These are phyloP conservation scores for Dione juno DNA, from an alignment of 2,888 invertebrate genomes.

Conservation along the genomic window DNA sequence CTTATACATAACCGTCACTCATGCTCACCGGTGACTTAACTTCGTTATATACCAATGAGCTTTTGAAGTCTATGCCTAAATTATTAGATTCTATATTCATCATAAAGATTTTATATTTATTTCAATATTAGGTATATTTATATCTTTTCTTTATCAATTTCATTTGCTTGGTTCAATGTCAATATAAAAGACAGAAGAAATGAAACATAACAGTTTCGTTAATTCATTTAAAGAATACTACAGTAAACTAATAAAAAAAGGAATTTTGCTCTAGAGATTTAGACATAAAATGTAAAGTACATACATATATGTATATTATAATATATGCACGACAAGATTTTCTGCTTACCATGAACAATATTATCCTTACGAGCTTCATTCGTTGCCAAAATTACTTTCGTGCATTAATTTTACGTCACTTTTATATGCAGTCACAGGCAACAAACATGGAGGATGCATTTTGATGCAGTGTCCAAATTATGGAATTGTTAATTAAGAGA, in stretches of 20 bases:
- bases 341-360: constrained; percentile 80
- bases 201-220: too few species aligned
- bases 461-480: constrained; percentile 32
- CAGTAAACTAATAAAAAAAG: background rate
- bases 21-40: background rate
- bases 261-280: background rate
- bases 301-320: constrained; percentile 30
- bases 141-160: too few species aligned
- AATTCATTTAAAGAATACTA: too few species aligned
- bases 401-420: constrained; percentile 44
- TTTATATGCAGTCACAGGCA: constrained; percentile 37
- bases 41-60: background rate
- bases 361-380: constrained; percentile 57
- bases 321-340: constrained; percentile 74
- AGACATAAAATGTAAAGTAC: background rate
- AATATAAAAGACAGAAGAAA: too few species aligned
- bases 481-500: constrained; percentile 14
- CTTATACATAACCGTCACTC: constrained; percentile 12
- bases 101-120: background rate
- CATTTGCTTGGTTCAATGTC: too few species aligned
- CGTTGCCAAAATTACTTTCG: constrained; percentile 44
- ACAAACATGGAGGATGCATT: constrained; percentile 39
- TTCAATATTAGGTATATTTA: background rate
- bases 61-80: background rate
- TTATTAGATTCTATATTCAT: background rate